These are phyloP conservation scores for Drosophila pachea DNA, from an alignment of 1,140 invertebrate genomes.

Conservation along the genomic window DNA sequence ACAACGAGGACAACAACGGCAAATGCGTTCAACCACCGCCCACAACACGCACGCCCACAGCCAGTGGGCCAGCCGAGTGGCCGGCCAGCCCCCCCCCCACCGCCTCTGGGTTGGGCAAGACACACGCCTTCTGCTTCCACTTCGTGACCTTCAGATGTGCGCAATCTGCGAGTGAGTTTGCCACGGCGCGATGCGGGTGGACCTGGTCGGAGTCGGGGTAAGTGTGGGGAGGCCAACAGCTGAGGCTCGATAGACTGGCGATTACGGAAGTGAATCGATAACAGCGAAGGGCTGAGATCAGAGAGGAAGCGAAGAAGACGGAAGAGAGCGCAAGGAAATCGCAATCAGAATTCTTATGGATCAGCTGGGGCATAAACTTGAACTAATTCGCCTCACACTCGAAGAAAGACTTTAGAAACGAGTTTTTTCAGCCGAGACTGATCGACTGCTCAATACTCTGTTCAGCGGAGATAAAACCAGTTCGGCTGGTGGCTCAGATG, in stretches of 20 bases:
- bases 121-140: slow-evolving; percentile 20
- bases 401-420: too few relatives aligned
- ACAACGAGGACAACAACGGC: slow-evolving; percentile 27
- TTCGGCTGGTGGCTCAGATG: not conserved
- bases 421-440: too few relatives aligned
- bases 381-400: too few relatives aligned
- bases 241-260: not conserved
- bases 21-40: slow-evolving; percentile 27
- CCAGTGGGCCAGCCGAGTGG: not conserved
- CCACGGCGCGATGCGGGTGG: not conserved
- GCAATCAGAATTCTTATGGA: too few relatives aligned
- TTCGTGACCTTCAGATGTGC: slow-evolving; percentile 54
- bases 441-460: not conserved
- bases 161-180: not conserved
- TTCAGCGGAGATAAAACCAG: not conserved
- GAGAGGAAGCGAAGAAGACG: not conserved
- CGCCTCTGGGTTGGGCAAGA: not conserved
- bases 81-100: not conserved
- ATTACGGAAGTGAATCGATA: too few relatives aligned
- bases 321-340: not conserved
- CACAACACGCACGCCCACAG: not conserved
- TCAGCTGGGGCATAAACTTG: too few relatives aligned
- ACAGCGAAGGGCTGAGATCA: not conserved
- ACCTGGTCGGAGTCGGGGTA: not conserved
- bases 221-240: not conserved